Evolutionary conservation across 35 echinoderm and acorn worm genomes (phyloP).

Genomic region (Lytechinus variegatus): DNA sequence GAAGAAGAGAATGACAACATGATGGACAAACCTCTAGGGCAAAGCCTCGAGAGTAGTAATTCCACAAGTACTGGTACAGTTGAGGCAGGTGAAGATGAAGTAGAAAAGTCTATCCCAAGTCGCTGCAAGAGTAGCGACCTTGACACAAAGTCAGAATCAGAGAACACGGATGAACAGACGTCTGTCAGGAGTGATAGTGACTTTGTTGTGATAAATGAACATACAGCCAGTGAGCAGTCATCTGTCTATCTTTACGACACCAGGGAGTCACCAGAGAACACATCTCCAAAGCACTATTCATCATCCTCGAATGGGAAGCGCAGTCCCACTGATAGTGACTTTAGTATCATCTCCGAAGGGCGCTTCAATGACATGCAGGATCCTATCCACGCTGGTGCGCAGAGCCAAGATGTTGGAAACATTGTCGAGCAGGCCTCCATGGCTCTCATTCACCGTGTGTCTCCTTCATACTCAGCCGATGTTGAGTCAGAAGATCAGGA

Average conservation of each 20-base stretch:
- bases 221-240: constrained; percentile 86
- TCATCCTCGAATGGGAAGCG: constrained; percentile 94
- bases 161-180: constrained; percentile 58
- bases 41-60: constrained; percentile 17
- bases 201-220: constrained; percentile 98
- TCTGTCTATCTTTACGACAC: constrained; percentile 79
- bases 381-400: constrained; percentile 49
- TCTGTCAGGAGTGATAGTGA: constrained; percentile 93
- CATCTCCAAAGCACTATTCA: constrained; percentile 91
- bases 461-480: constrained; percentile 91
- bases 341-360: constrained; percentile 91
- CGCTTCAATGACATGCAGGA: constrained; percentile 89
- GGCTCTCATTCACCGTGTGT: constrained; percentile 69
- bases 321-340: constrained; percentile 97
- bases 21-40: not conserved
- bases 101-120: not conserved
- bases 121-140: constrained; percentile 27
- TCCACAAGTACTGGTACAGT: constrained; percentile 45
- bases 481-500: constrained; percentile 94
- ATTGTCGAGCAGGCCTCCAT: constrained; percentile 63
- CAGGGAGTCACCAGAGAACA: constrained; percentile 79
- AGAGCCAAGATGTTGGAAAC: constrained; percentile 68
- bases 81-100: constrained; percentile 35
- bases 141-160: constrained; percentile 78
- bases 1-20: constrained; percentile 22